Base-by-base conservation (phyloP, 2,888 invertebrate genomes). In the Parthenolecanium corni region DNA sequence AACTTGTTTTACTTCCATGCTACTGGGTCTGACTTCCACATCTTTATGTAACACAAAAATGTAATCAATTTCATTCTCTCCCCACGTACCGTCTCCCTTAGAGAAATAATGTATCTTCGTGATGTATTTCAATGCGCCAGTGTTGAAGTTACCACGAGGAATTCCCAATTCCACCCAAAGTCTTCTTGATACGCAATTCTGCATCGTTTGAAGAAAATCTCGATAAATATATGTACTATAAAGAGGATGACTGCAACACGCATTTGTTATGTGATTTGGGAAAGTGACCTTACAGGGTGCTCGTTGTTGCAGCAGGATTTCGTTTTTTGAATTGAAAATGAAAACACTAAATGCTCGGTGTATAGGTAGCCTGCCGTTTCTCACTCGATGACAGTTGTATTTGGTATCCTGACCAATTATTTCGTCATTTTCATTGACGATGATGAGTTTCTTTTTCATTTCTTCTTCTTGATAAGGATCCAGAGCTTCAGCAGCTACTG, bases 331-430 rank as follows among this genome's bases (percentile, higher is more conserved):
- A 73, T 97, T 94, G 72, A 98, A 99, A 1, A 98, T 77, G 73
- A 98, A 97, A 1, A 97, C 91, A 74, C 97, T 97, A 73, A 98
- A 98, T 3, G 97, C 98, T 66, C 98, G 80, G 74, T 98, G 98
- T 1, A 98, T 78, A 64, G 85, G 82, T 5, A 94, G 78, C 53
- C 76, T 76, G 6, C 85, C 86, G 67, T 82, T 78, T 1, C 79
- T 73, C 0, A 88, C 85, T 66, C 80, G 78, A 74, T 98, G 98
- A 70, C 96, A 96, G 54, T 86, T 83, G 66, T 83, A 79, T 75
- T 98, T 98, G 1, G 86, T 82, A 0, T 89, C 87, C 40, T 82
- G 79, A 0, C 97, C 95, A 62, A 89, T 77, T 1, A 84, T 80
- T 64, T 81, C 81, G 73, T 98, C 98, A 67, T 85, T 78, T 53